Percentiles rank a stretch among this genome's conserved stretches.
Evolutionary conservation across 1,140 invertebrate genomes (phyloP).

Genomic region (Lepidotrigona ventralis): DNA sequence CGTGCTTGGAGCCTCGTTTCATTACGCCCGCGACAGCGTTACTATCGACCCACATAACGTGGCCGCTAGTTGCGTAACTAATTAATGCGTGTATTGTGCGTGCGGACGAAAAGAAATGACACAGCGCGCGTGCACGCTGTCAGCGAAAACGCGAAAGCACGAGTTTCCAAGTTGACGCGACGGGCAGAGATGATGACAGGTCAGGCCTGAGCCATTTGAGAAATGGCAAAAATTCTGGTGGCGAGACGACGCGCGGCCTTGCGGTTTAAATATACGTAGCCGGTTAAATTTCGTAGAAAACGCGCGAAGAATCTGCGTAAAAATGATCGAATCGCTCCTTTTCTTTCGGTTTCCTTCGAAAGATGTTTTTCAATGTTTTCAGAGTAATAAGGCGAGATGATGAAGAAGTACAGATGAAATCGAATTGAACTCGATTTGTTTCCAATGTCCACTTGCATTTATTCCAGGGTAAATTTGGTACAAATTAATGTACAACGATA

Average conservation of each 20-base stretch:
- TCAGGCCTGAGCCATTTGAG: background rate
- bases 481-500: too few relatives aligned
- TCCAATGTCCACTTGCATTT: too few relatives aligned
- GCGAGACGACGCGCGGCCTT: background rate
- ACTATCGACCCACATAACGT: conserved; percentile 30
- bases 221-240: conserved; percentile 30
- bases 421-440: too few relatives aligned
- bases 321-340: background rate
- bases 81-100: conserved; percentile 30
- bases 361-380: background rate
- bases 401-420: too few relatives aligned
- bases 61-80: conserved; percentile 26
- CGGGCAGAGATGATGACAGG: background rate
- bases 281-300: background rate
- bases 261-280: conserved; percentile 1
- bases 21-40: conserved; percentile 22
- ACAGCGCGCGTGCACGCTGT: conserved; percentile 11
- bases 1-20: conserved; percentile 1
- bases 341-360: background rate
- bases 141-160: conserved; percentile 6
- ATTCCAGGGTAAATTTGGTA: too few relatives aligned
- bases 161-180: conserved; percentile 16
- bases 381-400: too few relatives aligned
- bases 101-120: background rate
- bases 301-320: background rate